A percentile compares a stretch with the other conserved stretches of the same genome.
Conservation (phyloP, 2,113 vertebrate species). For the Paralichthys olivaceus region DNA sequence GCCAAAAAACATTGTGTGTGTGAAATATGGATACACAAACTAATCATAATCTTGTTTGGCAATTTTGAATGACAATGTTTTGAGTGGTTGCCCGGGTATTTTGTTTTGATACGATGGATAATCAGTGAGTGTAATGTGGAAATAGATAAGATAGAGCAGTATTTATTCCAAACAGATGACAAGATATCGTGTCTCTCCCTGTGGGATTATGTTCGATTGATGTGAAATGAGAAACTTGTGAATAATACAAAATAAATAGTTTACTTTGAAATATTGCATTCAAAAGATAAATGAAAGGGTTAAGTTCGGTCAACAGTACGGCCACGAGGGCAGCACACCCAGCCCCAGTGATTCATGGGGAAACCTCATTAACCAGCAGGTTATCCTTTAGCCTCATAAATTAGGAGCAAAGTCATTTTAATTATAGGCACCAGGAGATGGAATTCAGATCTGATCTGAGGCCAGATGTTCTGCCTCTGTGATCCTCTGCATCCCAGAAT, state of each 20-base stretch:
- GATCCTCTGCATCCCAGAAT: neutral
- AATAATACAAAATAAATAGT: neutral
- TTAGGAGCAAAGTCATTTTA: too few relatives aligned
- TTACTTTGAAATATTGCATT: neutral
- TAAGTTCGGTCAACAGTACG: too few relatives aligned
- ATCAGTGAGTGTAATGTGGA: neutral
- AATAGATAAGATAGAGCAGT: slow-evolving; percentile 4
- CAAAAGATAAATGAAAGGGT: too few relatives aligned
- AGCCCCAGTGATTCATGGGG: too few relatives aligned
- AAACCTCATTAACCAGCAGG: too few relatives aligned
- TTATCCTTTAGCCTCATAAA: too few relatives aligned
- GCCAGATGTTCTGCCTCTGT: too few relatives aligned
- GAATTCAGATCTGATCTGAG: too few relatives aligned
- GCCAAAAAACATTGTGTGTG: neutral
- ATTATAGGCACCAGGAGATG: too few relatives aligned
- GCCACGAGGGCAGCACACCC: too few relatives aligned
- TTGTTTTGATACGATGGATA: slow-evolving; percentile 26
- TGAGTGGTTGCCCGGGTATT: slow-evolving; percentile 18
- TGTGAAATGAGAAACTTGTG: slow-evolving; percentile 45
- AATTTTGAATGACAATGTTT: slow-evolving; percentile 2
- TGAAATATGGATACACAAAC: neutral
- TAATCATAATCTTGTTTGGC: slow-evolving; percentile 7
- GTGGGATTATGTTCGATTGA: slow-evolving; percentile 34
- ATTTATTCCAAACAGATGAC: slow-evolving; percentile 27
- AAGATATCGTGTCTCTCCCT: neutral